A percentile compares a stretch with the other conserved stretches of the same genome.
Conservation (phyloP, 2,888 invertebrate genomes). For the Drosophila glabriapex region DNA sequence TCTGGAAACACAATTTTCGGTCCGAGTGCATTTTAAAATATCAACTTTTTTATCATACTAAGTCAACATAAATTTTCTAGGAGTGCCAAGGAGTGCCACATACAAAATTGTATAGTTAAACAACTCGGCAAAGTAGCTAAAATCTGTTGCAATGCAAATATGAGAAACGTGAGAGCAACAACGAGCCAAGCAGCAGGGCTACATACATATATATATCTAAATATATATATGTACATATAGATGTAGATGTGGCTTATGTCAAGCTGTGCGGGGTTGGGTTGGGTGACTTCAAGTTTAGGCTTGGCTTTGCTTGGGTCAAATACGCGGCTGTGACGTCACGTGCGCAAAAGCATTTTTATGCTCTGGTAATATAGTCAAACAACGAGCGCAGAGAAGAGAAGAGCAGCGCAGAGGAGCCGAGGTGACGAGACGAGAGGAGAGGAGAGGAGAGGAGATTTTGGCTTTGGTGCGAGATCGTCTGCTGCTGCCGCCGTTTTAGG, state of each 20-base stretch:
- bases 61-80: not conserved
- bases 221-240: not conserved
- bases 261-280: not conserved
- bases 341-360: conserved; percentile 55
- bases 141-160: conserved; percentile 27
- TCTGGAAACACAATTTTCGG: not conserved
- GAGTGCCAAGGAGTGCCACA: not conserved
- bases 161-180: conserved; percentile 25
- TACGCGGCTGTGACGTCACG: conserved; percentile 71
- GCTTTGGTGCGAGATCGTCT: conserved; percentile 45
- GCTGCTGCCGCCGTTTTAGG: conserved; percentile 53
- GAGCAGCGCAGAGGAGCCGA: conserved; percentile 48
- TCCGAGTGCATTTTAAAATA: not conserved
- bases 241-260: not conserved
- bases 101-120: not conserved
- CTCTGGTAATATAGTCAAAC: conserved; percentile 66
- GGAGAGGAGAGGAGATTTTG: not conserved
- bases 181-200: conserved; percentile 20
- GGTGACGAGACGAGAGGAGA: conserved; percentile 3
- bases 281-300: conserved; percentile 6
- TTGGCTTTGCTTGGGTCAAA: conserved; percentile 37
- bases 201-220: conserved; percentile 1
- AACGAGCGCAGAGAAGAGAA: conserved; percentile 11
- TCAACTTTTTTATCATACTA: not conserved
- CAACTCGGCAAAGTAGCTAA: conserved; percentile 3